phyloP scores from a whole-genome alignment of 2,797 vertebrate genomes.

The Oreonectes daqikongensis region DNA sequence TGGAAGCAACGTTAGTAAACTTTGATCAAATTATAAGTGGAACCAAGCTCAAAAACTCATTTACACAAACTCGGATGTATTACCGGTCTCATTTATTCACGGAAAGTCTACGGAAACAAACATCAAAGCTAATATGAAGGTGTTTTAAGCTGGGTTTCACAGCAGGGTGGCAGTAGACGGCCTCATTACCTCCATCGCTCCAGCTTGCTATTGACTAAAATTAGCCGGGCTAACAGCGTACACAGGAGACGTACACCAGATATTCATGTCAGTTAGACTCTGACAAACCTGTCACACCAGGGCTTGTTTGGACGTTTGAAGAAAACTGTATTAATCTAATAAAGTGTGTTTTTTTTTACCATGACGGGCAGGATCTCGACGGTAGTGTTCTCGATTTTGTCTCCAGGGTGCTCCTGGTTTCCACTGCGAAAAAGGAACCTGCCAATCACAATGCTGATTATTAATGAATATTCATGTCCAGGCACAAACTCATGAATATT shows the following conservation, averaged over 20 bases:
- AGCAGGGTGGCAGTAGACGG: slow-evolving; percentile 19
- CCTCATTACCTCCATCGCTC: slow-evolving; percentile 43
- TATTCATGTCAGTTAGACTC: slow-evolving; percentile 10
- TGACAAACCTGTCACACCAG: slow-evolving; percentile 2
- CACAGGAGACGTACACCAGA: slow-evolving; percentile 15
- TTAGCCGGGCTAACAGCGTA: slow-evolving; percentile 19
- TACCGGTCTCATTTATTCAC: slow-evolving; percentile 6
- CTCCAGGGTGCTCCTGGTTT: slow-evolving; percentile 96
- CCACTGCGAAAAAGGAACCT: slow-evolving; percentile 98
- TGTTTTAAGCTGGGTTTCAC: slow-evolving; percentile 24
- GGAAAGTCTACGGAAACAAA: slow-evolving; percentile 9
- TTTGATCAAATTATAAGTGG: not conserved
- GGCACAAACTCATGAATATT: slow-evolving; percentile 7
- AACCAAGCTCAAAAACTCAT: slow-evolving; percentile 16
- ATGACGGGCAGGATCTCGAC: slow-evolving; percentile 92
- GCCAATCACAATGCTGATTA: slow-evolving; percentile 59
- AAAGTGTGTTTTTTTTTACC: slow-evolving; percentile 69
- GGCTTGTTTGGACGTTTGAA: slow-evolving; percentile 20
- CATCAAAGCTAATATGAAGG: slow-evolving; percentile 31
- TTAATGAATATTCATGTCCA: slow-evolving; percentile 47
- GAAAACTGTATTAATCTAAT: not conserved
- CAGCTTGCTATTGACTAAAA: slow-evolving; percentile 46
- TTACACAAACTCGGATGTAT: slow-evolving; percentile 7
- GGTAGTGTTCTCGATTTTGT: slow-evolving; percentile 92
- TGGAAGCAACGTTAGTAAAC: not conserved